Percentiles rank a stretch among this genome's conserved stretches.
Evolutionary conservation across 1,140 invertebrate species (phyloP).

Genomic region (Pissodes strobi): DNA sequence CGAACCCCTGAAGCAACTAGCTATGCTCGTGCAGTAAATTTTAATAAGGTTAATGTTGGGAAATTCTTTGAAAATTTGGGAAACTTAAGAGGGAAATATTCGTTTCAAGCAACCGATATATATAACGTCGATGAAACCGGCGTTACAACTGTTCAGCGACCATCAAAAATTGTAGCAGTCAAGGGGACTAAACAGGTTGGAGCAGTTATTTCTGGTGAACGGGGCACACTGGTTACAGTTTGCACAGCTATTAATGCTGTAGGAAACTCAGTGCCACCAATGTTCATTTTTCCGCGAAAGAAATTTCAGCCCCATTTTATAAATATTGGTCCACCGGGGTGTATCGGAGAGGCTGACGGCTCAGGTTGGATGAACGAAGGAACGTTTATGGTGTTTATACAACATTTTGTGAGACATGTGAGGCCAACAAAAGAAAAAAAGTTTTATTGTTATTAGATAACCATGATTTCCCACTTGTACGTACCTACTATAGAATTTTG

Average conservation of each 20-base stretch:
- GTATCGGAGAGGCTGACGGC: constrained; percentile 5
- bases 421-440: too few species aligned
- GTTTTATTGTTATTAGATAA: constrained; percentile 53
- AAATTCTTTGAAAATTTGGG: constrained; percentile 50
- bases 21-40: constrained; percentile 57
- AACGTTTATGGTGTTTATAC: constrained; percentile 47
- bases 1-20: constrained; percentile 39
- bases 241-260: constrained; percentile 49
- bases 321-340: constrained; percentile 55
- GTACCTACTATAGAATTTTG: too few species aligned
- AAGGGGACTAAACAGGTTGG: constrained; percentile 54
- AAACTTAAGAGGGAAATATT: constrained; percentile 46
- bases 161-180: constrained; percentile 49
- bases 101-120: constrained; percentile 50
- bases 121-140: constrained; percentile 59
- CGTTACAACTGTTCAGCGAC: constrained; percentile 57
- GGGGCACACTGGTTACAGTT: constrained; percentile 55
- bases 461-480: constrained; percentile 35
- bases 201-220: too few species aligned
- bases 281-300: too few species aligned
- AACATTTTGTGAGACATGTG: too few species aligned
- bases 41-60: constrained; percentile 57
- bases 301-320: constrained; percentile 56
- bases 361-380: constrained; percentile 57
- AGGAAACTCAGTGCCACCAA: too few species aligned